Evolutionary conservation across 2,888 invertebrate genomes (phyloP), one percentile per base, ranked within the genome.

Genomic region (Syrista parreyssii): DNA sequence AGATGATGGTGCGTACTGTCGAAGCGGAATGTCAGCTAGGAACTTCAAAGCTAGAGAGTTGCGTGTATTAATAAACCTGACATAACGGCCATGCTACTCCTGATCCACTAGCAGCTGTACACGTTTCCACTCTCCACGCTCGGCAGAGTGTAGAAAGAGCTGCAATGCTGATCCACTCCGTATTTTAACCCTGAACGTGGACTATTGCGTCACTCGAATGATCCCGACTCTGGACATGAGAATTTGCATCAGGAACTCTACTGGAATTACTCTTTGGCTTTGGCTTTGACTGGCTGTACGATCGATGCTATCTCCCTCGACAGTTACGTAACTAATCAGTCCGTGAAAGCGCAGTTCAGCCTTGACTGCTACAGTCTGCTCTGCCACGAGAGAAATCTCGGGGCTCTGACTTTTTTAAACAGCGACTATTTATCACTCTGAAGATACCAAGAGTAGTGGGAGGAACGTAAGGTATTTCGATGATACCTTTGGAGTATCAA

Each of bases 61-160:
- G 12, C 71, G 31, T 32, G 71, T 71, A 71, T 71, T 71, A 71
- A 71, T 71, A 71, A 71, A 12, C 31, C 71, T 71, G 71, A 71
- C 71, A 71, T 71, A 71, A 71, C 4, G 71, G 71, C 15, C 3
- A 32, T 15, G 71, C 15, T 71, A 12, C 71, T 32, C 31, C 1
- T 15, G 71, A 30, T 71, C 71, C 31, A 55, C 55, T 55, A 55
- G 23, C 23, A 55, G 23, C 55, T 23, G 15, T 40, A 55, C 23
- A 23, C 6, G 23, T 55, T 55, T 55, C 55, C 23, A 55, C 23
- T 23, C 55, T 23, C 0, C 23, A 23, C 55, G 55, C 9, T 55
- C 23, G 23, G 6, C 55, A 23, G 55, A 23, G 55, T 23, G 55
- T 23, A 55, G 55, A 55, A 15, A 23, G 23, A 55, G 55, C 55